Evolutionary conservation across 1,140 invertebrate genomes (phyloP).

Genomic region (Lamellibrachia luymesi): DNA sequence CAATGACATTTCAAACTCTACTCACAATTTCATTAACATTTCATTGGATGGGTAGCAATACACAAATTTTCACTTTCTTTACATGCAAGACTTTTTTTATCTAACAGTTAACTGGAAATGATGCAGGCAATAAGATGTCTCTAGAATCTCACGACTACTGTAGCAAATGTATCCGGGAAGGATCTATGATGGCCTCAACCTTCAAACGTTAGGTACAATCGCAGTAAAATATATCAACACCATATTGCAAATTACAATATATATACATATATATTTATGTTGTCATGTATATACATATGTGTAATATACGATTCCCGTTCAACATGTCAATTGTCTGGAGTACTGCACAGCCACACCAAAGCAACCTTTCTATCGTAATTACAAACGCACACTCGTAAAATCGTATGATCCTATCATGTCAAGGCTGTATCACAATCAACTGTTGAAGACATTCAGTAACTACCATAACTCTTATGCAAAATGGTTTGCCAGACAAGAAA

Average conservation of each 20-base stretch:
- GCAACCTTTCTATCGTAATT: neutral
- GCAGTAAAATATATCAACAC: conserved; percentile 5
- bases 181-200: neutral
- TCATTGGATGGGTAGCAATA: neutral
- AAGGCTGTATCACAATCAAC: neutral
- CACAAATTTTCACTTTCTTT: too few relatives aligned
- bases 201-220: neutral
- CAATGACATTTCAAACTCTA: neutral
- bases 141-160: neutral
- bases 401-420: neutral
- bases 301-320: neutral
- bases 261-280: conserved; percentile 5
- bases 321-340: neutral
- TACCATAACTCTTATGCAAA: neutral
- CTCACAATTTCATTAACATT: neutral
- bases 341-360: neutral
- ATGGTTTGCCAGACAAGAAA: neutral
- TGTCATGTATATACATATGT: neutral
- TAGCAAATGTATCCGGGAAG: neutral
- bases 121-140: neutral
- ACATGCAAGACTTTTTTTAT: neutral
- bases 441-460: neutral
- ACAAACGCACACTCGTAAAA: neutral
- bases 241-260: conserved; percentile 1
- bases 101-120: neutral